Percentiles rank a stretch among this genome's conserved stretches.
Evolutionary conservation across 2,888 invertebrate species (phyloP).

Genomic region (Orchesella flavescens): DNA sequence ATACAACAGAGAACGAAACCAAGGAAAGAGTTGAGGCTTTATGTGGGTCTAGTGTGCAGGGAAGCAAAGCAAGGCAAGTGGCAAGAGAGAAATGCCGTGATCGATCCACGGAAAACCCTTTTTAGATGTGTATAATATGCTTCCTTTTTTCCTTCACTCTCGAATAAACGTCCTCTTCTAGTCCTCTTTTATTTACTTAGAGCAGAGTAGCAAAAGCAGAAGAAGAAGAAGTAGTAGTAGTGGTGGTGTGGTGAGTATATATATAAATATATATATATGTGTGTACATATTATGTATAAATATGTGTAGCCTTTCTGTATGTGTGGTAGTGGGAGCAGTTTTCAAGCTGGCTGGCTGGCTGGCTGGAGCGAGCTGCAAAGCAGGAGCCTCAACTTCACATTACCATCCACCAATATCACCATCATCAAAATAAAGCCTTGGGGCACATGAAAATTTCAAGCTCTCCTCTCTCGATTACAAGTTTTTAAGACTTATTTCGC

Average conservation of each 20-base stretch:
- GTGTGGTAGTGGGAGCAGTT: no score
- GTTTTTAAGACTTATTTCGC: conserved; percentile 54
- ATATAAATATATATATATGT: no score
- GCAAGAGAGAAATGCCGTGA: not conserved
- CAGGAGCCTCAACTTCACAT: no score
- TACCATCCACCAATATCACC: conserved; percentile 4
- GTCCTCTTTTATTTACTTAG: conserved; percentile 27
- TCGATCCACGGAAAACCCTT: not conserved
- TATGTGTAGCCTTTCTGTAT: no score
- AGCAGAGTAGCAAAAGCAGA: not conserved
- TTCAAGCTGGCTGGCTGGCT: no score
- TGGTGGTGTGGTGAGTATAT: no score
- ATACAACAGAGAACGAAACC: not conserved
- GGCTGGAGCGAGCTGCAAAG: no score
- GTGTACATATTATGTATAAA: no score
- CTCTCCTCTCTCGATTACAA: conserved; percentile 43
- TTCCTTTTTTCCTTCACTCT: not conserved
- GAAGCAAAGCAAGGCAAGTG: not conserved
- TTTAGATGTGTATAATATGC: not conserved
- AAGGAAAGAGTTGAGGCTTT: not conserved
- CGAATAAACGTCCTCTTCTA: not conserved
- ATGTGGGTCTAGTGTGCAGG: not conserved
- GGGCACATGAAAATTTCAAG: conserved; percentile 18
- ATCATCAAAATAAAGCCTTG: conserved; percentile 13
- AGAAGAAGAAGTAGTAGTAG: no score